phyloP scores from a whole-genome alignment of 2,113 vertebrate genomes.

The Serinus canaria region DNA sequence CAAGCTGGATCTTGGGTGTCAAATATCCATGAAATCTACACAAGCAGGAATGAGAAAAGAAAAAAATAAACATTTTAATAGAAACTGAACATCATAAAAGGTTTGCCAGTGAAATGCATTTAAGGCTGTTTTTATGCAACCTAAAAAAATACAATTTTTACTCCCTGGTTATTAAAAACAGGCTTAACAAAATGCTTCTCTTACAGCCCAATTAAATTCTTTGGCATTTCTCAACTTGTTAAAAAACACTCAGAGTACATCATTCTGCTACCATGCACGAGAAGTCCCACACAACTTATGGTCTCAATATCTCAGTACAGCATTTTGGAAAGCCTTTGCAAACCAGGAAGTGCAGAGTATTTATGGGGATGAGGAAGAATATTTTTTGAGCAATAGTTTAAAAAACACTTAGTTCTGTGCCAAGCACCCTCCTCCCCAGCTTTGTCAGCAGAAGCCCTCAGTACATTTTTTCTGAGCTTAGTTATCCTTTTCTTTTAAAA shows the following conservation, averaged over 20 bases:
- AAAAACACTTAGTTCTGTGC: conserved; percentile 27
- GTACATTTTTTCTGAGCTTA: conserved; percentile 22
- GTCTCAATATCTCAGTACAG: conserved; percentile 2
- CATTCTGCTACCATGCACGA: conserved; percentile 36
- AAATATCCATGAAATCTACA: neutral
- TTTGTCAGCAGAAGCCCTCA: conserved; percentile 34
- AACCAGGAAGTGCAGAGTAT: conserved; percentile 48
- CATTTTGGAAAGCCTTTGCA: conserved; percentile 48
- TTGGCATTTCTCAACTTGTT: conserved; percentile 46
- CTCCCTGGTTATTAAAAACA: conserved; percentile 4
- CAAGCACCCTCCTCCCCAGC: conserved; percentile 24
- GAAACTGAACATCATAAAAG: neutral
- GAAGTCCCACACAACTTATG: conserved; percentile 58
- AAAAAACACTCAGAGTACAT: conserved; percentile 47
- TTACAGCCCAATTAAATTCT: conserved; percentile 36
- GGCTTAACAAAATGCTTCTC: conserved; percentile 11
- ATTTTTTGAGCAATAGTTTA: conserved; percentile 28
- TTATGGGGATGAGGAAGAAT: conserved; percentile 24
- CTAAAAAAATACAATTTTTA: neutral
- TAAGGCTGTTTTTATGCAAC: neutral
- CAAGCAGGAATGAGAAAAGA: neutral
- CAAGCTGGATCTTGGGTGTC: neutral
- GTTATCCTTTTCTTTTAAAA: neutral
- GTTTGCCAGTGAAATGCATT: neutral
- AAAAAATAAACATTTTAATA: neutral